Conservation (phyloP, 2,888 invertebrate genomes). For the Micoletzkya japonica region DNA sequence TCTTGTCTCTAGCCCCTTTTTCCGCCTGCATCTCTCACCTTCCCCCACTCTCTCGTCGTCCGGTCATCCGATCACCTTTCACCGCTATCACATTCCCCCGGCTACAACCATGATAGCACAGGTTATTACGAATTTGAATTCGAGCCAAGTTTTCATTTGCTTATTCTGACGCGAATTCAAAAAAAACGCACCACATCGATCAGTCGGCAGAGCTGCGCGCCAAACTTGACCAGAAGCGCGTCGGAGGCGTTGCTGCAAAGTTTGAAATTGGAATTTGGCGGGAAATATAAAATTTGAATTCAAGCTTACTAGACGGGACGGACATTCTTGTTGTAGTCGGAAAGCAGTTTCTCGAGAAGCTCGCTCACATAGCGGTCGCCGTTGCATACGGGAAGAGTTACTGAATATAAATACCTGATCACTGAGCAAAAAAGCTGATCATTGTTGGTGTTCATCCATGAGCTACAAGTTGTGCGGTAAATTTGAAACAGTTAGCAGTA, state of each 20-base stretch:
- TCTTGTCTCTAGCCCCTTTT: conserved; percentile 5
- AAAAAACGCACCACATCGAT: conserved; percentile 43
- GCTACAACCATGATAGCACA: too few relatives aligned
- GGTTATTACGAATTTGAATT: too few relatives aligned
- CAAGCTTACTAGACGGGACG: conserved; percentile 40
- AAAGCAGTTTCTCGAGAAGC: conserved; percentile 41
- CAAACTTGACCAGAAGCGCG: conserved; percentile 46
- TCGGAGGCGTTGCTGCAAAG: conserved; percentile 40
- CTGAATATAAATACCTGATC: too few relatives aligned
- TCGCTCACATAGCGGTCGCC: conserved; percentile 36
- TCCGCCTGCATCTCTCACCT: neutral
- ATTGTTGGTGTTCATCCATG: too few relatives aligned
- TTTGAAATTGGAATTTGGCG: neutral
- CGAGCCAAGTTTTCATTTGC: too few relatives aligned
- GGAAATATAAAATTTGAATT: neutral
- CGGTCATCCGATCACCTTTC: conserved; percentile 14
- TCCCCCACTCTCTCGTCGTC: conserved; percentile 10
- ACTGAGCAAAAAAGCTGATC: too few relatives aligned
- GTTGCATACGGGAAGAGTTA: too few relatives aligned
- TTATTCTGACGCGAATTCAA: too few relatives aligned
- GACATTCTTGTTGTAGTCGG: conserved; percentile 46
- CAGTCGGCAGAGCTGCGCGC: conserved; percentile 47
- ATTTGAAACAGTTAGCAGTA: too few relatives aligned
- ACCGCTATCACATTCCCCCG: neutral
- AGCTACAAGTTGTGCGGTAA: too few relatives aligned